phyloP scores from a whole-genome alignment of 2,888 invertebrate species.

The Colletes collaris region DNA sequence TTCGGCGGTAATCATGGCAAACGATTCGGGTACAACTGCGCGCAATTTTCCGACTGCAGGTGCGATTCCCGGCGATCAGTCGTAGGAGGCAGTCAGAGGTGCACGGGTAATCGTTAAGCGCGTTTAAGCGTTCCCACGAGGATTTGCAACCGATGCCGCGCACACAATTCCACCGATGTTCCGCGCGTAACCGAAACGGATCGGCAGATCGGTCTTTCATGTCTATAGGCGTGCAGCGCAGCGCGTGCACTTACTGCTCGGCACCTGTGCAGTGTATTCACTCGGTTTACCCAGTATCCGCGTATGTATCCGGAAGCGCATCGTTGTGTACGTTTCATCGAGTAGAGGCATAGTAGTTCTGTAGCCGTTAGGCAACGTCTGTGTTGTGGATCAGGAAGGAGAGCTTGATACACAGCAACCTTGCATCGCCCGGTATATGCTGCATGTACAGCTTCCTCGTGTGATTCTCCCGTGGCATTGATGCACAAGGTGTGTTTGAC shows the following conservation, averaged over 20 bases:
- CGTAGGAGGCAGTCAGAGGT: conserved; percentile 23
- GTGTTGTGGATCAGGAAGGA: conserved; percentile 58
- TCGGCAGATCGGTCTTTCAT: conserved; percentile 58
- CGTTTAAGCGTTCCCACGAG: conserved; percentile 67
- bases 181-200: conserved; percentile 63
- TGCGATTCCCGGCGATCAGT: conserved; percentile 14
- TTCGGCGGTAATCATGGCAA: neutral
- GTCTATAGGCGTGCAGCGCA: conserved; percentile 60
- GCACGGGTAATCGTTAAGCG: conserved; percentile 52
- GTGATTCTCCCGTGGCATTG: conserved; percentile 31
- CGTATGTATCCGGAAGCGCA: conserved; percentile 30
- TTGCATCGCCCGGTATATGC: conserved; percentile 42
- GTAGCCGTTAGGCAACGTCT: conserved; percentile 37
- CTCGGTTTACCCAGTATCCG: conserved; percentile 50
- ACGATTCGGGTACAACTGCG: conserved; percentile 3
- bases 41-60: conserved; percentile 17
- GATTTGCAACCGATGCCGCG: conserved; percentile 45
- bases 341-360: conserved; percentile 35
- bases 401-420: conserved; percentile 50
- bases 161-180: conserved; percentile 51
- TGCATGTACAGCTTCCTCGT: conserved; percentile 28
- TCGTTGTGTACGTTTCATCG: conserved; percentile 59
- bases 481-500: conserved; percentile 13
- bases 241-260: conserved; percentile 60
- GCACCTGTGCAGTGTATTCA: conserved; percentile 56